Base-by-base conservation (phyloP, 1,140 invertebrate species). In the Pachypsylla venusta region DNA sequence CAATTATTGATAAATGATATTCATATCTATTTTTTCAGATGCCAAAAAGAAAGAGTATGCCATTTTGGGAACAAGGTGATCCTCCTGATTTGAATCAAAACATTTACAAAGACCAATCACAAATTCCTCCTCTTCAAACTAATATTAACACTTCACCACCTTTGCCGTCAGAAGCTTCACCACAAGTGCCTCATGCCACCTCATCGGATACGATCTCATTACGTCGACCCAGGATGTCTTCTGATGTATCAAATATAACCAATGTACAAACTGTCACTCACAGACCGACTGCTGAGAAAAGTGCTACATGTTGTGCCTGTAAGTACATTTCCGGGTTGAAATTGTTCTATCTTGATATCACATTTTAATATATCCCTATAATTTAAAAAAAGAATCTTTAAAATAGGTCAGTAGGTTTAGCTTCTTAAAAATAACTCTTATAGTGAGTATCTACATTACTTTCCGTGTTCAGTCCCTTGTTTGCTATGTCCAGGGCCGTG, bases 231-330 rank as follows among this genome's bases (percentile, higher is more conserved):
- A 55, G 57, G 56, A 53, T 28, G 35, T 55, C 26, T 53, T 53
- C 30, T 59, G 42, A 55, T 16, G 25, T 35, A 58, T 14, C 57
- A 53, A 20, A 55, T 24, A 39, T 57, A n/a, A 14, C 59, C 12
- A 64, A 64, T 53, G 58, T 55, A 24, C 63, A 35, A 35, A 35
- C n/a, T 10, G 30, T n/a, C 7, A 35, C 30, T n/a, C 7, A 35
- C n/a, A 35, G 30, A 35, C n/a, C 30, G n/a, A 10, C 30, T 35
- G 30, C 62, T 12, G 57, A 56, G 10, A 35, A 72, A 58, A 74
- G 74, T 66, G 75, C 78, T 53, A 76, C 77, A 54, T 74, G 77
- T 70, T 77, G 73, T 69, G 72, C 77, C 65, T 74, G 78, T 80
- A 76, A 77, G 77, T 75, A 69, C 61, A 24, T 60, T 60, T 58